Base-by-base conservation (phyloP, 1,140 invertebrate species). In the Lanistes nyassanus region DNA sequence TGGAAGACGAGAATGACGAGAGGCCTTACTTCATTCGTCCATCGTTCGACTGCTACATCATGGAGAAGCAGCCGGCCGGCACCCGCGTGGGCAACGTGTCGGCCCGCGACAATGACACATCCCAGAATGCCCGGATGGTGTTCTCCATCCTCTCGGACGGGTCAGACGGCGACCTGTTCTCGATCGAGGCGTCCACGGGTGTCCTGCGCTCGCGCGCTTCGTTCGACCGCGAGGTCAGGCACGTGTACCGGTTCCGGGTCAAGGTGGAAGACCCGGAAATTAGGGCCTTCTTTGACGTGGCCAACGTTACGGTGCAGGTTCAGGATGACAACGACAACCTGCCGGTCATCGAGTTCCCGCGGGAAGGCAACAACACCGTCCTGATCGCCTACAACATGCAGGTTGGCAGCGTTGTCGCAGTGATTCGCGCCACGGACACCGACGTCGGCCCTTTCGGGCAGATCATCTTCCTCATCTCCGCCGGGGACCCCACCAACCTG, bases 281-380 rank as follows among this genome's bases (percentile, higher is more conserved):
- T 13, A 53, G 67, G 13, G 29, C 65, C 16, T 74, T 79, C 34
- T 78, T 62, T 42, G 75, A 74, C 74, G 81, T 76, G 0, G 82
- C 80, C 39, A 82, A 79, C 70, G 86, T 87, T 13, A 85, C 77
- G 2, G 79, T 88, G 7, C 72, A 75, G 42, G 74, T 87, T 0
- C 56, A 78, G n/a, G 88, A 89, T 72, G 77, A 83, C n/a, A 88
- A 88, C 76, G 88, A 89, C 78, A 86, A 89, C 75, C 67, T 69
- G 7, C 88, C 88, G 21, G 62, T 81, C 7, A 82, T 88, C 70
- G 76, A 76, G 51, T 83, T 84, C 67, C 84, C 86, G 0, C 79
- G 74, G 53, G 74, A 76, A 58, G 78, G 81, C 2, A 85, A 86
- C 69, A 76, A 81, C 66, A 84, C 82, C 21, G 62, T 86, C 7